Conservation (phyloP, 2,113 vertebrate genomes). For the Deroptyus accipitrinus region DNA sequence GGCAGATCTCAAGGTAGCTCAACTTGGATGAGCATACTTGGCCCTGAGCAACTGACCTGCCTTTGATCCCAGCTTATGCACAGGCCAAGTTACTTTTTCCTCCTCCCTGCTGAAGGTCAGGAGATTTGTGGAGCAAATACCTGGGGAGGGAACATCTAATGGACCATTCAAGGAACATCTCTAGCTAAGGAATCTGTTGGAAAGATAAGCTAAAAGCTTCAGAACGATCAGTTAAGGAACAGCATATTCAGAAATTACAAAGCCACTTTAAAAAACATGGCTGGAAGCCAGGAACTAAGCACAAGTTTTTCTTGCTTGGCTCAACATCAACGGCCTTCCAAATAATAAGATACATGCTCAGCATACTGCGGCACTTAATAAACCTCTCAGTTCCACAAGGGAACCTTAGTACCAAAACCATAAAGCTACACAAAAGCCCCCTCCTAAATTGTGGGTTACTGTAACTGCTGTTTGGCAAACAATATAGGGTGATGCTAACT, state of each 20-base stretch:
- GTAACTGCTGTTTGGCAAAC: not conserved
- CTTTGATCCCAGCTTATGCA: not conserved
- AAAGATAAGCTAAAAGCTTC: not conserved
- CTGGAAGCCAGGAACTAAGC: not conserved
- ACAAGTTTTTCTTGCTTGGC: not conserved
- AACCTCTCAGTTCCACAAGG: not conserved
- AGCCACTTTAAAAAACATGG: not conserved
- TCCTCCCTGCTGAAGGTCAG: not conserved
- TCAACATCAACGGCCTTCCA: not conserved
- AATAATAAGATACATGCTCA: not conserved
- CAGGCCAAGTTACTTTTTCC: not conserved
- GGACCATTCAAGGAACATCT: not conserved
- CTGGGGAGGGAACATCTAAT: not conserved
- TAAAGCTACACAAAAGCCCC: not conserved
- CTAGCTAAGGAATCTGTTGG: not conserved
- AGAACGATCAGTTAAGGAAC: not conserved
- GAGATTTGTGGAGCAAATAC: not conserved
- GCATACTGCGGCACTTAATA: not conserved
- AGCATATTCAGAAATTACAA: not conserved
- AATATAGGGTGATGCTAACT: not conserved
- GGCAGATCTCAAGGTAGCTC: not conserved
- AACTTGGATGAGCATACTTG: accelerated
- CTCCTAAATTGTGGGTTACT: not conserved
- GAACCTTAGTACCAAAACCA: not conserved
- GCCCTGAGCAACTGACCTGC: not conserved